Evolutionary conservation across 1,140 invertebrate species (phyloP), one percentile per base, ranked within the genome.

Genomic region (Whitmania pigra): DNA sequence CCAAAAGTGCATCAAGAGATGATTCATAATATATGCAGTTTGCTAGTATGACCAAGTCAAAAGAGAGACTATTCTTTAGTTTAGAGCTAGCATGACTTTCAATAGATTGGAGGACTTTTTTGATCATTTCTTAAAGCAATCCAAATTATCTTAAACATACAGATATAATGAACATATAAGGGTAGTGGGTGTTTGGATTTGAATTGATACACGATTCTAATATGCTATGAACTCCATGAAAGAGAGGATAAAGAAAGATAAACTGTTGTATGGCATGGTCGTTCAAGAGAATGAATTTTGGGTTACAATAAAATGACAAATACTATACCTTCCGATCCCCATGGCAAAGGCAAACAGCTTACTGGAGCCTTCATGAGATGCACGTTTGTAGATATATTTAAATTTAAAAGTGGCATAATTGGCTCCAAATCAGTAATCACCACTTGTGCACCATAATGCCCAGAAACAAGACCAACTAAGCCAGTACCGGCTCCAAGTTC

Each of bases 401-500:
- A 73, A 31, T 68, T 43, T 1, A 73, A 54, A 6, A 73, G 68
- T 27, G 72, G 72, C 17, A 73, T 67, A 13, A 73, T 7, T 17
- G 72, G 36, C 25, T 69, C 68, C 13, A 73, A 66, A 53, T 73
- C 72, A 2, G 72, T 73, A 5, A 70, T 69, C 17, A 71, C 57
- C 53, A 57, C 69, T 11, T 73, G 9, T 22, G 67, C 31, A 22
- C 72, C 72, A 54, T 73, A 63, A 67, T 73, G 70, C 13, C 31
- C 40, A 36, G n/a, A 25, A 20, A 70, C 22, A 15, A 71, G n/a
- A 13, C 72, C 72, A 18, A 73, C 72, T 29, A 70, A 71, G 17
- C 72, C 72, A n/a, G 72, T 73, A 53, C 72, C 72, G 17, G 72
- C 72, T 53, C 72, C 72, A 20, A 73, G 72, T 27, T 73, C 72